A percentile compares a stretch with the other conserved stretches of the same genome.
phyloP scores from a whole-genome alignment of 2,797 vertebrate genomes.

The Simalia tracyae region DNA sequence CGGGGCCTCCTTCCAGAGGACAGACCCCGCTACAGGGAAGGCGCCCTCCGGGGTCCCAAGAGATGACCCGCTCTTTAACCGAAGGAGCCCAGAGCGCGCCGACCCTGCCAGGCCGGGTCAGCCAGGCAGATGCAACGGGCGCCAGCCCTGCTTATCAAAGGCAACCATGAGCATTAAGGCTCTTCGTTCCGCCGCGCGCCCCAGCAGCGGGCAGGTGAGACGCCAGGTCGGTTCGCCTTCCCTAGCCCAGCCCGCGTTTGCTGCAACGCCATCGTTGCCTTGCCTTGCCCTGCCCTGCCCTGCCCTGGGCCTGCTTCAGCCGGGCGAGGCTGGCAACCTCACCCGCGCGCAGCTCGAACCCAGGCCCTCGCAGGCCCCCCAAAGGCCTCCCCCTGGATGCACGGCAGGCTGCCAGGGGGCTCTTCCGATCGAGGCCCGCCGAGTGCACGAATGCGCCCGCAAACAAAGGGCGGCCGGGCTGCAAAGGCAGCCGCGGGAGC shows the following conservation, averaged over 20 bases:
- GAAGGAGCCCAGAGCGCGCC: too few relatives aligned
- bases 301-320: neutral
- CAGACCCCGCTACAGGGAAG: too few relatives aligned
- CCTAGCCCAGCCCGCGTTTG: neutral
- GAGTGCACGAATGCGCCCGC: neutral
- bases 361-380: neutral
- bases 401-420: neutral
- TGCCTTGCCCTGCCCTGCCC: too few relatives aligned
- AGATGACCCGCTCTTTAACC: too few relatives aligned
- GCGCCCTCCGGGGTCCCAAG: too few relatives aligned
- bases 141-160: neutral
- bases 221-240: neutral
- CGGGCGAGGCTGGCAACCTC: neutral
- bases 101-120: neutral
- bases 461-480: neutral
- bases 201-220: neutral
- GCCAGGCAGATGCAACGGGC: neutral
- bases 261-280: neutral
- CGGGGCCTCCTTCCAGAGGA: too few relatives aligned
- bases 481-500: neutral
- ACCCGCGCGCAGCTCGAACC: neutral
- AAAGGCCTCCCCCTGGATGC: neutral
- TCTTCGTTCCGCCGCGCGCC: accelerated
- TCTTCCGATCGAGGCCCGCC: neutral
- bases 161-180: neutral